phyloP scores from a whole-genome alignment of 2,113 vertebrate genomes.

The Abramis brama region DNA sequence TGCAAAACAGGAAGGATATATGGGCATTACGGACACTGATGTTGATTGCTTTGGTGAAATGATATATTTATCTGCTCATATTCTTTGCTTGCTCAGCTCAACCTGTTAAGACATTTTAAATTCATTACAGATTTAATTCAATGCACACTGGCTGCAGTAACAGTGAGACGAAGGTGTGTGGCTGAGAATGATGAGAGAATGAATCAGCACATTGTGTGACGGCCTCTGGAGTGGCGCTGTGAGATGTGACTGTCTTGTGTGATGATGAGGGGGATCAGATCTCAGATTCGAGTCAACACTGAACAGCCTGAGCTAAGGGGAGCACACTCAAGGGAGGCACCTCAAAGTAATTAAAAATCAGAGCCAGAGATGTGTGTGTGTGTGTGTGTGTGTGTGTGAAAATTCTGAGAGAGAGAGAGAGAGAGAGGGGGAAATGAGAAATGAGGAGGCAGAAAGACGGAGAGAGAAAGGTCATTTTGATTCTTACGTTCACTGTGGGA shows the following conservation, averaged over 20 bases:
- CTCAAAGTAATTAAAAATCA: constrained; percentile 35
- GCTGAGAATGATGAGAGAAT: constrained; percentile 30
- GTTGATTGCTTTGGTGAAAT: constrained; percentile 16
- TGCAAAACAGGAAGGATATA: constrained; percentile 11
- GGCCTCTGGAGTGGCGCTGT: constrained; percentile 7
- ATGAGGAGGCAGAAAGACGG: not conserved
- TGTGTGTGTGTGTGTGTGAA: not conserved
- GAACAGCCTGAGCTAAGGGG: not conserved
- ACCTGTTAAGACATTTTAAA: not conserved
- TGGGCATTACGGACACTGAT: not conserved
- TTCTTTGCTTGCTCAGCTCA: constrained; percentile 4
- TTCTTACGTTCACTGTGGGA: constrained; percentile 24
- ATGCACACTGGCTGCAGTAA: not conserved
- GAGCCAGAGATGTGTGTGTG: not conserved
- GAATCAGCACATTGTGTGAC: constrained; percentile 35
- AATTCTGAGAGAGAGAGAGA: not conserved
- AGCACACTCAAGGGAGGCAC: constrained; percentile 6
- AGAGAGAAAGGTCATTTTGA: constrained; percentile 33
- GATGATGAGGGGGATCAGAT: constrained; percentile 34
- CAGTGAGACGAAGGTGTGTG: constrained; percentile 14
- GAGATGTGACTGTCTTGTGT: constrained; percentile 30
- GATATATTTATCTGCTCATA: not conserved
- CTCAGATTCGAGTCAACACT: constrained; percentile 29
- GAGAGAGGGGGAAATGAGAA: not conserved
- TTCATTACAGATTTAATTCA: constrained; percentile 16